Base-by-base conservation (phyloP, 2,113 vertebrate genomes). In the Taxidea taxus region DNA sequence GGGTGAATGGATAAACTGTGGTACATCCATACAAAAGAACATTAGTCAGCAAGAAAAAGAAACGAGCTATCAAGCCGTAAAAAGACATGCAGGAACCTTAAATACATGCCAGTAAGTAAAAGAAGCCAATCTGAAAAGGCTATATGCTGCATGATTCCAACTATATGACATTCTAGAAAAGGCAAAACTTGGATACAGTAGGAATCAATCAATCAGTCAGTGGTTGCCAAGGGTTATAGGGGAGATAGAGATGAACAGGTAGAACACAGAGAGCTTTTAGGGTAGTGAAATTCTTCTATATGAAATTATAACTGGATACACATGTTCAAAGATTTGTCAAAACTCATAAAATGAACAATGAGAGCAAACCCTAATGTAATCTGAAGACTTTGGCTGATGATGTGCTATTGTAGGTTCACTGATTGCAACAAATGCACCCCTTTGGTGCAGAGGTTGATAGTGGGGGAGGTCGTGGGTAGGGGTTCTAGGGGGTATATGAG, bases 381-480 rank as follows among this genome's bases (percentile, higher is more conserved):
- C 27, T n/a, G 7, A 16, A 37, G 20, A 2, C 10, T 58, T 25
- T 56, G 39, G 58, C 20, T 56, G n/a, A 64, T 42, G 42, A 87
- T 20, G 7, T 12, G 7, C 51, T 62, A 29, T 16, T 7, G 15
- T 39, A 68, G 21, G 27, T 23, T 29, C 23, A 37, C 5, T 4
- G 18, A 16, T 18, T 58, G 13, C 47, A 64, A 74, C 54, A 49
- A 66, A 31, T 23, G 4, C 9, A 34, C 2, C 23, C 15, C 1
- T n/a, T 39, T 47, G 13, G n/a, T 39, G 51, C 29, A 15, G 83
- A 72, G 34, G 51, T 37, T 7, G 14, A 15, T 23, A 34, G 14
- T 37, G 3, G 44, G 23, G 14, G 6, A 49, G 27, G 44, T 14
- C 9, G 2, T 82, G 23, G 9, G 16, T 9, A 0, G 20, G 6